Conservation (phyloP, 2,113 vertebrate species). For the Cyprinodon brontotheroides region DNA sequence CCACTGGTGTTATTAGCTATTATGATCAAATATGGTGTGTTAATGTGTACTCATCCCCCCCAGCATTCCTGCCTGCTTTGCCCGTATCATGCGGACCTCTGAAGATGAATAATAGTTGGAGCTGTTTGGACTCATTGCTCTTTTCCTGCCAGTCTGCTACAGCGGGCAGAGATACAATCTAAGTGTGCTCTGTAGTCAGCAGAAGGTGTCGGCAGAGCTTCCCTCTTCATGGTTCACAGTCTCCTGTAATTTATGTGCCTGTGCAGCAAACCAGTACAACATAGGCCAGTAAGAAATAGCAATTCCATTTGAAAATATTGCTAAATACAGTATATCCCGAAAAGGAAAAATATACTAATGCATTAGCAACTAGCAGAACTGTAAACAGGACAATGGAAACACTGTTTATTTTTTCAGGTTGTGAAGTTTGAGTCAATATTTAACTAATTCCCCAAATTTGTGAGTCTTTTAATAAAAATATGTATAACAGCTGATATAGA, state of each 20-base stretch:
- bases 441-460: no score
- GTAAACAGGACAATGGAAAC: background rate
- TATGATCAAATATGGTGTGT: conserved; percentile 41
- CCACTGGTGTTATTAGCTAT: conserved; percentile 35
- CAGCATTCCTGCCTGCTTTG: conserved; percentile 44
- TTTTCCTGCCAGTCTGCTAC: conserved; percentile 49
- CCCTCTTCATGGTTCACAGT: conserved; percentile 10
- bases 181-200: conserved; percentile 58
- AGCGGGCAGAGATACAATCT: conserved; percentile 64
- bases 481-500: no score
- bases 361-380: background rate
- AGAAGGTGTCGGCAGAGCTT: conserved; percentile 42
- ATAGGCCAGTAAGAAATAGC: background rate
- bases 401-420: background rate
- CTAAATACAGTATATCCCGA: background rate
- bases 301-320: background rate
- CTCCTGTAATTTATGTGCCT: conserved; percentile 4
- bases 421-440: background rate
- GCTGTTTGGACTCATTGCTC: conserved; percentile 66
- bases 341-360: background rate
- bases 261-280: conserved; percentile 5
- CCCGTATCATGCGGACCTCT: conserved; percentile 62
- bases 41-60: conserved; percentile 42
- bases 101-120: conserved; percentile 68
- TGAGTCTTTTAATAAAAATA: no score